Evolutionary conservation across 2,888 invertebrate genomes (phyloP).

Genomic region (Sarcophaga rosellei): DNA sequence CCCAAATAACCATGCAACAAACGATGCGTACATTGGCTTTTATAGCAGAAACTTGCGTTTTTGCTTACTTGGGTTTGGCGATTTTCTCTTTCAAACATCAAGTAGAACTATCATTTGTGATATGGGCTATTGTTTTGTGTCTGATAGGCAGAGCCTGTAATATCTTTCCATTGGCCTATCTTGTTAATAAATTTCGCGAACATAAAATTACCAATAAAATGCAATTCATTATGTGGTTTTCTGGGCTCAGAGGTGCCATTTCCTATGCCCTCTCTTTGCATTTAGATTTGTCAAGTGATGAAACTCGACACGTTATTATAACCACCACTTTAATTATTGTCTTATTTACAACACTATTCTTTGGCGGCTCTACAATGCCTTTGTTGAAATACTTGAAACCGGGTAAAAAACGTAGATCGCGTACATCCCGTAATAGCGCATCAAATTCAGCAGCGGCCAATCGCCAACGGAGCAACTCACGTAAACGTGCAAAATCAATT

Average conservation of each 20-base stretch:
- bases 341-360: conserved; percentile 95
- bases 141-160: conserved; percentile 97
- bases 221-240: conserved; percentile 99
- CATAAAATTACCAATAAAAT: conserved; percentile 99
- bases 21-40: conserved; percentile 97
- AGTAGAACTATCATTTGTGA: conserved; percentile 94
- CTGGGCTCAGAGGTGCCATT: conserved; percentile 97
- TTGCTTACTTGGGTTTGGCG: conserved; percentile 92
- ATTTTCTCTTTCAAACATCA: conserved; percentile 95
- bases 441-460: conserved; percentile 70
- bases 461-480: conserved; percentile 81
- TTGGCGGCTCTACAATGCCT: conserved; percentile 99
- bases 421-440: conserved; percentile 72
- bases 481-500: conserved; percentile 89
- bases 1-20: conserved; percentile 99
- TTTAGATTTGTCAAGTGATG: conserved; percentile 92
- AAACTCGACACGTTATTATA: conserved; percentile 97
- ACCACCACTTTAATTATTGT: conserved; percentile 99
- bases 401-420: conserved; percentile 78
- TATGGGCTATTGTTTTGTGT: conserved; percentile 97
- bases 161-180: conserved; percentile 95
- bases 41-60: conserved; percentile 99
- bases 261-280: conserved; percentile 98
- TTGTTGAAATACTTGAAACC: conserved; percentile 93
- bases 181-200: conserved; percentile 97